These are phyloP conservation scores for Margarornis squamiger DNA, from an alignment of 2,797 vertebrate species.

Conservation along the genomic window DNA sequence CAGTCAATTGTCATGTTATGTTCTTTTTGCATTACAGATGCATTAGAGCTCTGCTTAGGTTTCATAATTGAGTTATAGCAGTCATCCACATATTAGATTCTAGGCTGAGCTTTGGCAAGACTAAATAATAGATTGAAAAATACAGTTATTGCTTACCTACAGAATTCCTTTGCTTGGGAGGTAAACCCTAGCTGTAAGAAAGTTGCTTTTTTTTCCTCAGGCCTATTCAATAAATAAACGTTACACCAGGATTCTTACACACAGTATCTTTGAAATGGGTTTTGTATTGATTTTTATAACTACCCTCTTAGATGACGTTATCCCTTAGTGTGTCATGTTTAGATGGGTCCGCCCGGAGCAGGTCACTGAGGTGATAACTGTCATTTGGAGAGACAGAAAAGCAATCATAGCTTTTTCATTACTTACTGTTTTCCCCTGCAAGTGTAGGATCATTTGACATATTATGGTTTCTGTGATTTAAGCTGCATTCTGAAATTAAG, in stretches of 20 bases:
- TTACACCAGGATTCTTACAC: constrained; percentile 89
- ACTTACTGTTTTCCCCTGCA: constrained; percentile 97
- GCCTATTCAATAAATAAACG: constrained; percentile 99
- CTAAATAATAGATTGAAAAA: constrained; percentile 93
- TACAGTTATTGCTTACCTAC: constrained; percentile 91
- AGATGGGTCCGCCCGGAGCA: constrained; percentile 96
- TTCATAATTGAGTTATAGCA: constrained; percentile 85
- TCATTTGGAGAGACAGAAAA: constrained; percentile 99
- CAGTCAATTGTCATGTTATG: constrained; percentile 16
- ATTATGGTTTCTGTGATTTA: constrained; percentile 99
- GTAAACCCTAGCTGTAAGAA: constrained; percentile 94
- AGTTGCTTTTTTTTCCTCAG: constrained; percentile 87
- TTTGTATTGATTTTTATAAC: constrained; percentile 99
- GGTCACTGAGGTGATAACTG: constrained; percentile 99
- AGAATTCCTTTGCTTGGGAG: constrained; percentile 89
- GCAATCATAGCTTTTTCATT: constrained; percentile 99
- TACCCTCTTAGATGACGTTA: constrained; percentile 99
- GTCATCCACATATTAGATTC: constrained; percentile 81
- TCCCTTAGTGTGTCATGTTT: constrained; percentile 98
- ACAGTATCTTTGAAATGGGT: constrained; percentile 99
- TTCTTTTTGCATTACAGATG: constrained; percentile 60
- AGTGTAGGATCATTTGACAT: constrained; percentile 97
- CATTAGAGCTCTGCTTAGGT: constrained; percentile 40
- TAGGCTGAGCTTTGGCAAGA: constrained; percentile 76
- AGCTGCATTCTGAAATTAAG: constrained; percentile 99